These are phyloP conservation scores for Cataglyphis albicans DNA, from an alignment of 2,888 invertebrate genomes.

Conservation along the genomic window DNA sequence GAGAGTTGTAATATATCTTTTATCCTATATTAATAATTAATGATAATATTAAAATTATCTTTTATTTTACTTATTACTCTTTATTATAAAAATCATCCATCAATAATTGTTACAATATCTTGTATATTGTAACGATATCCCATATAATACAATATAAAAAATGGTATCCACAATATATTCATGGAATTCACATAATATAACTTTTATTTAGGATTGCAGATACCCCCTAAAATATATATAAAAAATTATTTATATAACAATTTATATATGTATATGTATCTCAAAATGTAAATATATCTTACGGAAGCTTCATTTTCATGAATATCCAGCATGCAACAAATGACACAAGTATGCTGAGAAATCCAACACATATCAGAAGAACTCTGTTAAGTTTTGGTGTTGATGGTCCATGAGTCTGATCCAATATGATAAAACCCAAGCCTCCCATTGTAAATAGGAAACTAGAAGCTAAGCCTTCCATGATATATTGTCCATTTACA, in stretches of 20 bases:
- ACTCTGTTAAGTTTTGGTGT: constrained; percentile 96
- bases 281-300: constrained; percentile 77
- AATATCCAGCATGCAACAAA: constrained; percentile 99
- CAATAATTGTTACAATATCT: constrained; percentile 30
- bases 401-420: constrained; percentile 96
- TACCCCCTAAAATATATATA: constrained; percentile 41
- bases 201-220: constrained; percentile 28
- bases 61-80: constrained; percentile 28
- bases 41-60: constrained; percentile 24
- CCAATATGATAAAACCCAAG: constrained; percentile 97
- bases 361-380: constrained; percentile 95
- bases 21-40: constrained; percentile 7
- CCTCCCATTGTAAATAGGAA: constrained; percentile 99
- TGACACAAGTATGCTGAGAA: constrained; percentile 96
- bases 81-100: constrained; percentile 48
- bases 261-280: not conserved
- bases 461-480: constrained; percentile 99
- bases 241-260: constrained; percentile 35
- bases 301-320: constrained; percentile 99
- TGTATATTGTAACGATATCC: constrained; percentile 28
- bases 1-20: not conserved
- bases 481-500: constrained; percentile 99
- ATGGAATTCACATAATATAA: constrained; percentile 30
- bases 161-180: constrained; percentile 13
- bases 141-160: constrained; percentile 42